Evolutionary conservation across 2,888 invertebrate species (phyloP).

Genomic region (Dichetophora obliterata): DNA sequence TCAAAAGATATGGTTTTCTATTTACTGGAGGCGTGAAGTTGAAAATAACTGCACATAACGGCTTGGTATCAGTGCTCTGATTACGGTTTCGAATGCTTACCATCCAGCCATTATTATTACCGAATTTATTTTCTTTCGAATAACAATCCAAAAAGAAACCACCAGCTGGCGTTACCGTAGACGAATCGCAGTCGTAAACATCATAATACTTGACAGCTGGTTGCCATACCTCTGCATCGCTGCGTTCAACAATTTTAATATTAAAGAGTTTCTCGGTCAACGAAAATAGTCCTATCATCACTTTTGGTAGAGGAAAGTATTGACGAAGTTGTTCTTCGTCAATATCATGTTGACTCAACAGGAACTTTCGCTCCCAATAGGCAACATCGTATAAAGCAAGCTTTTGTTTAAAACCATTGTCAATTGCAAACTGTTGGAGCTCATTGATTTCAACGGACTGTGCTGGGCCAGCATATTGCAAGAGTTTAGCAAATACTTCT

Average conservation of each 20-base stretch:
- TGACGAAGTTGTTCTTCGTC: slow-evolving; percentile 81
- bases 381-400: slow-evolving; percentile 88
- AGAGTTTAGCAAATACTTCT: slow-evolving; percentile 76
- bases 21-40: slow-evolving; percentile 80
- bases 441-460: slow-evolving; percentile 82
- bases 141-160: slow-evolving; percentile 90
- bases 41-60: slow-evolving; percentile 86
- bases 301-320: slow-evolving; percentile 86
- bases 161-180: slow-evolving; percentile 73
- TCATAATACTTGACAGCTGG: slow-evolving; percentile 87
- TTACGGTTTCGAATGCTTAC: slow-evolving; percentile 83
- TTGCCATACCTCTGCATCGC: slow-evolving; percentile 82
- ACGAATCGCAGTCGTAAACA: slow-evolving; percentile 75
- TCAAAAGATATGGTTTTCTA: slow-evolving; percentile 78
- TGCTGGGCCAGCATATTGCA: slow-evolving; percentile 78
- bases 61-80: slow-evolving; percentile 75
- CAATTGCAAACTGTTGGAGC: slow-evolving; percentile 80
- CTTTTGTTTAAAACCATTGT: slow-evolving; percentile 78
- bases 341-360: slow-evolving; percentile 75
- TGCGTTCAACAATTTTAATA: slow-evolving; percentile 78
- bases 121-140: slow-evolving; percentile 76
- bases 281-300: slow-evolving; percentile 83
- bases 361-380: slow-evolving; percentile 88
- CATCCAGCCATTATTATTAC: slow-evolving; percentile 81
- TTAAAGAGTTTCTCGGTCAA: slow-evolving; percentile 84